Conservation (phyloP, 2,888 invertebrate species). For the Drosophila nr. fundita region DNA sequence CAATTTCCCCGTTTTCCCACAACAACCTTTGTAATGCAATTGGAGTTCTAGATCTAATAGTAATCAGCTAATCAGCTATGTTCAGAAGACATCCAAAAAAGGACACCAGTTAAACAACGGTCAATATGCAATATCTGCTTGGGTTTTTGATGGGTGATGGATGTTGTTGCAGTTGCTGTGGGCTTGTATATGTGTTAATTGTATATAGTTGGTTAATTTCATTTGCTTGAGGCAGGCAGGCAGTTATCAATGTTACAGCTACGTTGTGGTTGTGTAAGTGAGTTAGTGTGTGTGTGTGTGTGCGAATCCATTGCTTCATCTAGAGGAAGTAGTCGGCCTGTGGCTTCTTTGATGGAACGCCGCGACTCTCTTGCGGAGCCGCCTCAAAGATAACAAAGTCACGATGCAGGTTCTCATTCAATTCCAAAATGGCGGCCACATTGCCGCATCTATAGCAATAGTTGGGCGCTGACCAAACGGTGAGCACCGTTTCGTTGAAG, state of each 20-base stretch:
- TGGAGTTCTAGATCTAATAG: constrained; percentile 26
- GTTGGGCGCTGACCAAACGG: constrained; percentile 99
- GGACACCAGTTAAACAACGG: neutral
- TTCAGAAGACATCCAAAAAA: constrained; percentile 5
- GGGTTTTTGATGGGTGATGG: neutral
- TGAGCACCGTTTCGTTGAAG: constrained; percentile 99
- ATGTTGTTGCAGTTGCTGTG: constrained; percentile 15
- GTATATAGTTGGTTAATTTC: constrained; percentile 56
- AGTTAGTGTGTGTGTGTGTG: neutral
- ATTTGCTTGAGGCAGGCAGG: constrained; percentile 67
- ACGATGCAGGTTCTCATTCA: constrained; percentile 98
- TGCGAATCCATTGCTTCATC: constrained; percentile 1
- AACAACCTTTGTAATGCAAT: neutral
- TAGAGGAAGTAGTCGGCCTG: constrained; percentile 99
- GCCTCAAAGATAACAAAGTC: constrained; percentile 99
- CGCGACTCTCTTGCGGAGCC: constrained; percentile 98
- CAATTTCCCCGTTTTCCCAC: neutral
- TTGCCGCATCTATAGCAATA: constrained; percentile 99
- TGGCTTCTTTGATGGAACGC: constrained; percentile 98
- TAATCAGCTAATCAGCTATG: constrained; percentile 40
- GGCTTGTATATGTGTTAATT: constrained; percentile 23
- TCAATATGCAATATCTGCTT: constrained; percentile 4
- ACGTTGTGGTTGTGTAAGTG: constrained; percentile 9
- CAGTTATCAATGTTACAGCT: constrained; percentile 59
- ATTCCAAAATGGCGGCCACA: constrained; percentile 99